Percentiles rank a stretch among this genome's conserved stretches.
Evolutionary conservation across 2,113 vertebrate species (phyloP).

Genomic region (Siphamia tubifer): DNA sequence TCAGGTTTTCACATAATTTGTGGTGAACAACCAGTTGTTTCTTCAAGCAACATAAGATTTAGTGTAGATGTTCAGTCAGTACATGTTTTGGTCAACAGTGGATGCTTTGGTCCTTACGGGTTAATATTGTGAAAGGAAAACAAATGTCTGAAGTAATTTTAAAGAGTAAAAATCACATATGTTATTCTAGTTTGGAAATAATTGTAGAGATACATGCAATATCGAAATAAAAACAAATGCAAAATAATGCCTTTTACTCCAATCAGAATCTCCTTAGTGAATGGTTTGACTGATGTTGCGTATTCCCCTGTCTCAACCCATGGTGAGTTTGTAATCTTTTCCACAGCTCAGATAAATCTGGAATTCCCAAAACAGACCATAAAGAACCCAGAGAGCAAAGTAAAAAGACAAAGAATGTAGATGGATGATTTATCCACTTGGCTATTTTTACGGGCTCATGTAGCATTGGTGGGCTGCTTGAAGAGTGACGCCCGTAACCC

Average conservation of each 20-base stretch:
- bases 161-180: background rate
- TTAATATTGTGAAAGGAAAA: too few relatives aligned
- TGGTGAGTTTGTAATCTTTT: too few relatives aligned
- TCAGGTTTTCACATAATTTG: too few relatives aligned
- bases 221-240: too few relatives aligned
- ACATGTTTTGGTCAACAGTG: too few relatives aligned
- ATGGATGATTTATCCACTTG: conserved; percentile 34
- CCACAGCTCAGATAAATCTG: too few relatives aligned
- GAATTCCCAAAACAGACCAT: conserved; percentile 24
- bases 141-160: too few relatives aligned
- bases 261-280: background rate
- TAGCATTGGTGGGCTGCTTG: conserved; percentile 16
- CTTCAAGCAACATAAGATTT: too few relatives aligned
- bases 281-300: conserved; percentile 11
- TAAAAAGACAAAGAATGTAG: background rate
- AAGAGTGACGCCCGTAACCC: conserved; percentile 1
- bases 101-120: too few relatives aligned
- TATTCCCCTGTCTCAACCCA: conserved; percentile 2
- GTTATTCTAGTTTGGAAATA: background rate
- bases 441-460: conserved; percentile 22
- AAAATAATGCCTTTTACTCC: background rate
- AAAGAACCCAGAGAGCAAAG: background rate
- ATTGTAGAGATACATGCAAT: too few relatives aligned
- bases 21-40: too few relatives aligned
- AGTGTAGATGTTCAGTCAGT: too few relatives aligned